phyloP scores from a whole-genome alignment of 1,140 invertebrate species.

The Zelostemma sp. region DNA sequence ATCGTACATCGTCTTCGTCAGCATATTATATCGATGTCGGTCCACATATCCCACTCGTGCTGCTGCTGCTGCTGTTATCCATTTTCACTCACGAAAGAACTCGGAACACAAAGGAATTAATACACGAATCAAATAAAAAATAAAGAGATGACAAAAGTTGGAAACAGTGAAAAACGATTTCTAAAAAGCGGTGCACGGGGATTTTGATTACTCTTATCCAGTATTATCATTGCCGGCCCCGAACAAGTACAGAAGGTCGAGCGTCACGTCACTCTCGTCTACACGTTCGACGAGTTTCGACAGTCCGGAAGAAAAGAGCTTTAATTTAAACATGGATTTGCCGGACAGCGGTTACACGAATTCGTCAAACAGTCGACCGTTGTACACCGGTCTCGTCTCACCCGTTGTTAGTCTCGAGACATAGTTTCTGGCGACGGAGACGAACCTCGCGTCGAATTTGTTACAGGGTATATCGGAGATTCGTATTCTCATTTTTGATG shows the following conservation, averaged over 20 bases:
- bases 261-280: conserved; percentile 57
- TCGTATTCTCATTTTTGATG: not conserved
- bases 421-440: conserved; percentile 70
- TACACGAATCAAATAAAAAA: too few relatives aligned
- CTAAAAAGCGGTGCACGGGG: conserved; percentile 87
- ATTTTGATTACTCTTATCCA: conserved; percentile 91
- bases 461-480: conserved; percentile 54
- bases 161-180: too few relatives aligned
- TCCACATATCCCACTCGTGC: too few relatives aligned
- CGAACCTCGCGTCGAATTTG: conserved; percentile 72
- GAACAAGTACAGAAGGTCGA: conserved; percentile 58
- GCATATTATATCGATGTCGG: too few relatives aligned
- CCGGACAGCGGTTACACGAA: conserved; percentile 84
- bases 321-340: conserved; percentile 56
- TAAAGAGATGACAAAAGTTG: too few relatives aligned
- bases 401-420: conserved; percentile 64
- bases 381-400: conserved; percentile 62
- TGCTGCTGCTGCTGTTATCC: too few relatives aligned
- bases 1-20: too few relatives aligned
- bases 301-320: conserved; percentile 52
- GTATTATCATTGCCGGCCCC: conserved; percentile 63
- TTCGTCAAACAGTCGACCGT: conserved; percentile 72
- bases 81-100: too few relatives aligned
- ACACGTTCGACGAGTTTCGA: conserved; percentile 54
- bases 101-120: too few relatives aligned